Evolutionary conservation across 2,888 invertebrate genomes (phyloP), one percentile per base, ranked within the genome.

Genomic region (Seladonia tumulorum): DNA sequence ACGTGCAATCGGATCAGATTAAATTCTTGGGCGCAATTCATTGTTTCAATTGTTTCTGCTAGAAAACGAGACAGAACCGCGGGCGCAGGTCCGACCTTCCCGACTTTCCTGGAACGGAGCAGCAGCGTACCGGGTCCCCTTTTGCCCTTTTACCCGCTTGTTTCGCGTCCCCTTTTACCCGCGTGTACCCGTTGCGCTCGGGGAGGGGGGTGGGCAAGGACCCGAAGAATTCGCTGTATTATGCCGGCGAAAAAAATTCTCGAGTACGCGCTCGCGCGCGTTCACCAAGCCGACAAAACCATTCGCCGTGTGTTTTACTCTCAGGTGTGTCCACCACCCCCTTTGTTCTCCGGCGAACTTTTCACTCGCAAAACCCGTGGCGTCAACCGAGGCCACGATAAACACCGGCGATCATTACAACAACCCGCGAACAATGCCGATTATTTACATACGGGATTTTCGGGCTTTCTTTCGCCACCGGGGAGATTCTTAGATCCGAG

Each of bases 41-140:
- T 77, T 74, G 84, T 77, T 75, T 74, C 79, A 42, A 80, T 87
- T 60, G 79, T 87, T 86, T 83, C 86, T 87, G 68, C 72, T 79
- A 68, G 78, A 49, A 57, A 25, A 35, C 71, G 66, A 72, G 82
- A 71, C 76, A 71, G 42, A 63, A 29, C 45, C 76, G 60, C 60
- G 60, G 60, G 5, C 29, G 66, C 70, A 63, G n/a, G 60, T 68
- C 29, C 35, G 84, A 84, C 87, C 87, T 86, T 86, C 85, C 82
- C 76, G 84, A 70, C 87, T 90, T 90, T 86, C 90, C 80, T 86
- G 87, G 90, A 90, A 90, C 78, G 66, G 66, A 35, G 66, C 71
- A 29, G 60, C 60, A 60, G 14, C 72, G 72, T 71, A 68, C 70
- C 70, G 35, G 45, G 82, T 85, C 80, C 82, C 82, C 78, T 79